Evolutionary conservation across 2,797 vertebrate genomes (phyloP).

Genomic region (Hemibagrus guttatus): DNA sequence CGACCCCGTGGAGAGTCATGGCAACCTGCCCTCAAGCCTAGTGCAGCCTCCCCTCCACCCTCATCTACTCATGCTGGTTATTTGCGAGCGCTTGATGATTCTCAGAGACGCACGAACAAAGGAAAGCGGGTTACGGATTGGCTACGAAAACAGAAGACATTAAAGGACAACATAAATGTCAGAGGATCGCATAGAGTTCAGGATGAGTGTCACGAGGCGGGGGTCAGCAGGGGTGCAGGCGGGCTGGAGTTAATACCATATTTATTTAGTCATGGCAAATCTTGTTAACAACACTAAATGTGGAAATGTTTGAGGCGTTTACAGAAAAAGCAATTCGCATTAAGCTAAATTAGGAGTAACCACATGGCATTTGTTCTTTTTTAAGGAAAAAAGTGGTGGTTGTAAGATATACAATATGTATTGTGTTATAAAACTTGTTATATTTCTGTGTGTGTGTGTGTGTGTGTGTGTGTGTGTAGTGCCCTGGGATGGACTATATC

Average conservation of each 20-base stretch:
- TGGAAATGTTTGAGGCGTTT: not conserved
- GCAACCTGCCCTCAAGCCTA: slow-evolving; percentile 45
- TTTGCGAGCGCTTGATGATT: slow-evolving; percentile 46
- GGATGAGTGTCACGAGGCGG: not conserved
- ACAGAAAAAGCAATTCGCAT: not conserved
- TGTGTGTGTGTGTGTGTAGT: not conserved
- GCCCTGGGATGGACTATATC: not conserved
- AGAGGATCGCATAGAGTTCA: not conserved
- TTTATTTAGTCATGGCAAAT: slow-evolving; percentile 30
- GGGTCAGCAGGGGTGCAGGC: not conserved
- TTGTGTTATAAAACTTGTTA: not conserved
- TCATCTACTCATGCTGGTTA: slow-evolving; percentile 42
- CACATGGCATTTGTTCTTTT: not conserved
- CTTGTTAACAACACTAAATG: not conserved
- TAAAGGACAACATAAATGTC: slow-evolving; percentile 22
- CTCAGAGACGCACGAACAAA: slow-evolving; percentile 25
- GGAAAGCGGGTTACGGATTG: slow-evolving; percentile 15
- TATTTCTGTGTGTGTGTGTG: not conserved
- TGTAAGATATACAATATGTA: not conserved
- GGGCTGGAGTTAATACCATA: slow-evolving; percentile 6
- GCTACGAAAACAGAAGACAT: slow-evolving; percentile 19
- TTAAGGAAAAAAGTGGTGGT: not conserved
- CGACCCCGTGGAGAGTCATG: slow-evolving; percentile 40
- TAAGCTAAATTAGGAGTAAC: not conserved
- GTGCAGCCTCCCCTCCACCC: slow-evolving; percentile 7